phyloP scores from a whole-genome alignment of 2,888 invertebrate species.

The Epistrophella euchroma region DNA sequence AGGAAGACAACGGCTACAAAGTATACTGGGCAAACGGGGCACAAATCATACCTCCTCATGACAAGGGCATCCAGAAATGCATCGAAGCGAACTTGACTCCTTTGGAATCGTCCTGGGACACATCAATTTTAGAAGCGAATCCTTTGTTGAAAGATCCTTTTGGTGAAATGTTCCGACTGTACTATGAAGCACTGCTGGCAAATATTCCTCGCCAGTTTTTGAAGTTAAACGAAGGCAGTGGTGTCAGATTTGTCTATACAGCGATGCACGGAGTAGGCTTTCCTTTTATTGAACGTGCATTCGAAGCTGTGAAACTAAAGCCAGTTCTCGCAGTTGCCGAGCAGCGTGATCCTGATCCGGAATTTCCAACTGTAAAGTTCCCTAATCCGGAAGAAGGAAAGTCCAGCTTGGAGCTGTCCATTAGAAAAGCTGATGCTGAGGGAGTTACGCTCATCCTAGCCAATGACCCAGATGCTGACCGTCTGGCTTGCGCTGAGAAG shows the following conservation, averaged over 20 bases:
- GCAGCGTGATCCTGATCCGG: constrained; percentile 96
- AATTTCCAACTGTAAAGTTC: constrained; percentile 98
- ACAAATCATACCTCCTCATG: constrained; percentile 97
- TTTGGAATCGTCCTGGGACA: constrained; percentile 91
- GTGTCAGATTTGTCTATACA: constrained; percentile 92
- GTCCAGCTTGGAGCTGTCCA: constrained; percentile 90
- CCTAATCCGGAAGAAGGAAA: constrained; percentile 99
- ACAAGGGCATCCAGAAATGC: constrained; percentile 91
- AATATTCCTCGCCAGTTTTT: constrained; percentile 85
- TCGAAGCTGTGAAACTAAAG: constrained; percentile 90
- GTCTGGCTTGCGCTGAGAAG: constrained; percentile 96
- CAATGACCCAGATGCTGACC: constrained; percentile 99
- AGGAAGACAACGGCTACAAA: constrained; percentile 98
- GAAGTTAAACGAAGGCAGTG: constrained; percentile 85
- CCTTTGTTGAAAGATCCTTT: constrained; percentile 88
- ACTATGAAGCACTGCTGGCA: constrained; percentile 87
- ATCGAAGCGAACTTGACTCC: constrained; percentile 93
- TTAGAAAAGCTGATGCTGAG: constrained; percentile 90
- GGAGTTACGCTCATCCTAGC: constrained; percentile 92
- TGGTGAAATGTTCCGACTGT: constrained; percentile 87
- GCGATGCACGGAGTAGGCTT: constrained; percentile 99
- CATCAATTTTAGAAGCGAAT: constrained; percentile 85
- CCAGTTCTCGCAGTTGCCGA: constrained; percentile 83
- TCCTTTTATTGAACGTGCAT: constrained; percentile 89
- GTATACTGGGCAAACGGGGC: constrained; percentile 98